phyloP scores from a whole-genome alignment of 2,797 vertebrate genomes.

The Spondyliosoma cantharus region DNA sequence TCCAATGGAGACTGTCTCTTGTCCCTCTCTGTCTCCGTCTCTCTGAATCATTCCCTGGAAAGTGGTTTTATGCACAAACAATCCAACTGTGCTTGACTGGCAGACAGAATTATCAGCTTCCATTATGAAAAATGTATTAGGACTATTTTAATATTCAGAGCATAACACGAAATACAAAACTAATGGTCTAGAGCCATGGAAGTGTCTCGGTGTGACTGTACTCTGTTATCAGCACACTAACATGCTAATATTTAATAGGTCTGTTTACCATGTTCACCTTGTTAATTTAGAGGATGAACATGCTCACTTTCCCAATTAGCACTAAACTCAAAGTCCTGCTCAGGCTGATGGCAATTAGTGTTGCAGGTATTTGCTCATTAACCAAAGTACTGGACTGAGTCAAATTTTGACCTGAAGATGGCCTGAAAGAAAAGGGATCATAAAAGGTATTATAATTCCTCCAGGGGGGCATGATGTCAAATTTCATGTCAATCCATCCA shows the following conservation, averaged over 20 bases:
- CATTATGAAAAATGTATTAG: neutral
- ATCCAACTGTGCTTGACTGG: constrained; percentile 21
- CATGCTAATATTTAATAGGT: neutral
- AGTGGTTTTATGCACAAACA: constrained; percentile 16
- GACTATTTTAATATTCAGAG: constrained; percentile 26
- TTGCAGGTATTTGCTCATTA: neutral
- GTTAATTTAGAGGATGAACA: neutral
- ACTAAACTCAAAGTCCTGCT: neutral
- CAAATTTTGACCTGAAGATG: neutral
- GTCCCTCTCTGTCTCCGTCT: constrained; percentile 49
- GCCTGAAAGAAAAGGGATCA: neutral
- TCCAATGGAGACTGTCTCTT: constrained; percentile 60
- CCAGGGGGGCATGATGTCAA: neutral
- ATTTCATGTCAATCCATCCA: neutral
- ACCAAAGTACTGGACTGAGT: neutral
- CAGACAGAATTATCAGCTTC: constrained; percentile 18
- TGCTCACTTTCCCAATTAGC: neutral
- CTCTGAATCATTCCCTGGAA: constrained; percentile 37
- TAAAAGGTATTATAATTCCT: neutral
- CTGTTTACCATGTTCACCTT: neutral
- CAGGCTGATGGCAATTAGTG: neutral
- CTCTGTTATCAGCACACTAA: neutral
- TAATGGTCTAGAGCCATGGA: neutral
- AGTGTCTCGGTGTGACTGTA: neutral
- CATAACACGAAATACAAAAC: neutral